Base-by-base conservation (phyloP, 2,888 invertebrate genomes). In the Acrobasis repandana region DNA sequence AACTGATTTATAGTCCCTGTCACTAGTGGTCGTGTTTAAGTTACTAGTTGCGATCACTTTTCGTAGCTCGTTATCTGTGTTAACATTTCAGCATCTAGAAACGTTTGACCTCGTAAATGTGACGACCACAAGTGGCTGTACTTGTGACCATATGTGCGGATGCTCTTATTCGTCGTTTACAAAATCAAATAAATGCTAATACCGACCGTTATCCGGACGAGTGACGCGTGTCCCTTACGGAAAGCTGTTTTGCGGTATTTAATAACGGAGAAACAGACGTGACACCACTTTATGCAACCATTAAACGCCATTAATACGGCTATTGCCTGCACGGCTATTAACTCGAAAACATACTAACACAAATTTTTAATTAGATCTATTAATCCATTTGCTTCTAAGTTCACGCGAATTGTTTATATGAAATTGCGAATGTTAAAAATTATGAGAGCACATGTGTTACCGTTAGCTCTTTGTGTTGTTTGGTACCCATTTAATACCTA, bases 141-240 rank as follows among this genome's bases (percentile, higher is more conserved):
- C 28, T 28, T 6, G 28, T 28, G 28, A 28, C 28, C 2, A 6
- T 8, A 28, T 28, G 28, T 28, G 8, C 28, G 6, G 28, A 2
- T 28, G 28, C 28, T 28, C 28, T 28, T 28, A 28, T 28, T 28
- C 51, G 67, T 62, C 63, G 63, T 72, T 78, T 73, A 65, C 70
- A 73, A 78, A 80, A 82, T 74, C 76, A 79, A 79, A 74, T 75
- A 65, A 67, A 79, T 80, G 74, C 61, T 75, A 76, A 80, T 73
- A 61, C 16, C 66, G 34, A 75, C 78, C 72, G 78, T 75, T 82
- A 79, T 67, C 68, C 60, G 5, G 43, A 43, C 43, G 43, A 11
- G 43, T 43, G 61, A 61, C 66, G 62, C 68, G 65, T 70, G 72
- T 52, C 69, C 62, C 65, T 71, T 71, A 67, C 63, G 68, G 48